Percentiles rank a stretch among this genome's conserved stretches.
Evolutionary conservation across 2,797 vertebrate genomes (phyloP).

Genomic region (Mus minutoides): DNA sequence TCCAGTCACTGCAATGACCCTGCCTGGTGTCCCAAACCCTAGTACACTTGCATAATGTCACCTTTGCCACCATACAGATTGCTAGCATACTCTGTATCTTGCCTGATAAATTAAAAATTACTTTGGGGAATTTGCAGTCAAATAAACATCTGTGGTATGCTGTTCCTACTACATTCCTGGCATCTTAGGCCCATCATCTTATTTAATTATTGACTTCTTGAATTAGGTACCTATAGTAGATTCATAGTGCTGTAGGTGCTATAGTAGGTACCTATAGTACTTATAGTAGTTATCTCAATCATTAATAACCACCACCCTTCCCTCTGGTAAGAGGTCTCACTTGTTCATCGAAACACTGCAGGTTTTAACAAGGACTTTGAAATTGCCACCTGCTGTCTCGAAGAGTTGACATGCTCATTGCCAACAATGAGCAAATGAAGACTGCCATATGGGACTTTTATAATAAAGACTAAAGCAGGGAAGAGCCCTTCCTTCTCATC

Average conservation of each 20-base stretch:
- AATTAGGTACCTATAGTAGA: not conserved
- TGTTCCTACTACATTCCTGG: not conserved
- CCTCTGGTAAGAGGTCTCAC: not conserved
- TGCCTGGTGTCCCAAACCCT: not conserved
- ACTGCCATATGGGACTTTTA: not conserved
- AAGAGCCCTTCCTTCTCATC: not conserved
- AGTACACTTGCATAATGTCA: not conserved
- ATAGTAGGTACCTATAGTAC: not conserved
- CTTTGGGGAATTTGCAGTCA: not conserved
- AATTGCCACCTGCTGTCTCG: not conserved
- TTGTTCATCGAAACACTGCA: not conserved
- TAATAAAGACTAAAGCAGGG: not conserved
- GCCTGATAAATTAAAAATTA: slow-evolving; percentile 14
- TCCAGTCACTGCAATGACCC: not conserved
- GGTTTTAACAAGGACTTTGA: slow-evolving; percentile 7
- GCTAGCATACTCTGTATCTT: not conserved
- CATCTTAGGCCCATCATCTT: not conserved
- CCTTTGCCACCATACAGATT: not conserved
- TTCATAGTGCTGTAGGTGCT: not conserved
- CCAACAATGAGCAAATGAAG: not conserved
- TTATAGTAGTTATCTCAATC: not conserved
- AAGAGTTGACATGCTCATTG: not conserved
- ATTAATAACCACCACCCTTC: not conserved
- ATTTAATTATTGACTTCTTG: not conserved
- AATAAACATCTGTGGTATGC: not conserved